These are phyloP conservation scores for Neodon shergylaensis DNA, from an alignment of 2,113 vertebrate species.

Conservation along the genomic window DNA sequence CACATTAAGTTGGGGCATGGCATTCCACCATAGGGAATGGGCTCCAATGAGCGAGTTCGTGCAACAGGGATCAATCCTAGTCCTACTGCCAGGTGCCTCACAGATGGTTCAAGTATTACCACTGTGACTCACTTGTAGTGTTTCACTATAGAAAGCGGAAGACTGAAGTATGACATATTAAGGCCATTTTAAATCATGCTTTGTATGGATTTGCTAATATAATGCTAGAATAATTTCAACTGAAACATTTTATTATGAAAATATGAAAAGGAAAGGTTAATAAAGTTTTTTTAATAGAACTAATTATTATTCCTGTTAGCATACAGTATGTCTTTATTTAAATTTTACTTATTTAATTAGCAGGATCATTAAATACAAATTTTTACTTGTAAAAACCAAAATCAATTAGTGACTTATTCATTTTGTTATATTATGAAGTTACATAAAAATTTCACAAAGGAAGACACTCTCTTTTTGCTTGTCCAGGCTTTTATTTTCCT, in stretches of 20 bases:
- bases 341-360: constrained; percentile 55
- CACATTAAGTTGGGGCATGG: no score
- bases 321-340: constrained; percentile 60
- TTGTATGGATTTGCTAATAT: neutral
- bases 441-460: neutral
- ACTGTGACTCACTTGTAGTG: neutral
- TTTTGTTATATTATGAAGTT: constrained; percentile 19
- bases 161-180: neutral
- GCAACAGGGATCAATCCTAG: no score
- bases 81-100: no score
- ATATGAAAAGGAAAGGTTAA: constrained; percentile 26
- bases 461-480: neutral
- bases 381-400: constrained; percentile 49
- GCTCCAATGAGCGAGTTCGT: no score
- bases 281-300: constrained; percentile 2
- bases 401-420: constrained; percentile 44
- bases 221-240: neutral
- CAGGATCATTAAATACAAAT: constrained; percentile 45
- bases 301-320: constrained; percentile 2
- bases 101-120: no score
- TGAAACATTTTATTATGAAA: constrained; percentile 9
- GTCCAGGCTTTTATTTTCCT: neutral
- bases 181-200: constrained; percentile 2
- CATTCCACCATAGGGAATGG: no score
- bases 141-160: constrained; percentile 14